Percentiles rank a stretch among this genome's conserved stretches.
phyloP scores from a whole-genome alignment of 2,797 vertebrate genomes.

The Enteromius thamalakanensis region DNA sequence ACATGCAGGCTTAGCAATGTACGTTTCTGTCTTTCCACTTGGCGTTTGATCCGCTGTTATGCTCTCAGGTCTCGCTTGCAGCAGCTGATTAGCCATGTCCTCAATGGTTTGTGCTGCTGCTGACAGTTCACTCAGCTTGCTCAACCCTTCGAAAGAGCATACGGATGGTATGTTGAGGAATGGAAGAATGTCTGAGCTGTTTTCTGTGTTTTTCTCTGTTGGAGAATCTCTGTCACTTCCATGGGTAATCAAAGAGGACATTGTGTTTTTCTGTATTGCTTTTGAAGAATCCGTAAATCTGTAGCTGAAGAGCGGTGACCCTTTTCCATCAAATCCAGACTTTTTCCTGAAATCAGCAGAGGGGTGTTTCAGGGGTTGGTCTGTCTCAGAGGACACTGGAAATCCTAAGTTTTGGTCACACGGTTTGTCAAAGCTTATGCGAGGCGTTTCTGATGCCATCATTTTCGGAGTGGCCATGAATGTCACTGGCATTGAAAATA shows the following conservation, averaged over 20 bases:
- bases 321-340: slow-evolving; percentile 51
- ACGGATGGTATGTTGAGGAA: slow-evolving; percentile 67
- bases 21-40: slow-evolving; percentile 89
- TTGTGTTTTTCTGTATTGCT: slow-evolving; percentile 79
- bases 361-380: slow-evolving; percentile 51
- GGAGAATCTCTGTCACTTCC: slow-evolving; percentile 71
- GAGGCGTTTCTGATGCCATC: slow-evolving; percentile 78
- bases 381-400: slow-evolving; percentile 61
- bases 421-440: slow-evolving; percentile 75
- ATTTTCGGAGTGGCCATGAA: slow-evolving; percentile 82
- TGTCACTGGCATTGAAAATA: slow-evolving; percentile 77
- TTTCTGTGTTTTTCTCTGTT: slow-evolving; percentile 65
- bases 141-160: slow-evolving; percentile 76
- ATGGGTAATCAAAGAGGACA: slow-evolving; percentile 78
- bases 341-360: slow-evolving; percentile 57
- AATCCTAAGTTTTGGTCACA: slow-evolving; percentile 66
- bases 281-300: slow-evolving; percentile 78
- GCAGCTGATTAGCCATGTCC: slow-evolving; percentile 79
- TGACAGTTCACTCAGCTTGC: slow-evolving; percentile 78
- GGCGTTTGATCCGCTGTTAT: slow-evolving; percentile 71
- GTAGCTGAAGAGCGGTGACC: slow-evolving; percentile 79
- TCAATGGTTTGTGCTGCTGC: slow-evolving; percentile 79
- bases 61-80: slow-evolving; percentile 72
- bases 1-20: slow-evolving; percentile 96
- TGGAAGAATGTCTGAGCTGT: slow-evolving; percentile 63